Conservation (phyloP, 2,888 invertebrate species). For the Drosophila heteroneura region DNA sequence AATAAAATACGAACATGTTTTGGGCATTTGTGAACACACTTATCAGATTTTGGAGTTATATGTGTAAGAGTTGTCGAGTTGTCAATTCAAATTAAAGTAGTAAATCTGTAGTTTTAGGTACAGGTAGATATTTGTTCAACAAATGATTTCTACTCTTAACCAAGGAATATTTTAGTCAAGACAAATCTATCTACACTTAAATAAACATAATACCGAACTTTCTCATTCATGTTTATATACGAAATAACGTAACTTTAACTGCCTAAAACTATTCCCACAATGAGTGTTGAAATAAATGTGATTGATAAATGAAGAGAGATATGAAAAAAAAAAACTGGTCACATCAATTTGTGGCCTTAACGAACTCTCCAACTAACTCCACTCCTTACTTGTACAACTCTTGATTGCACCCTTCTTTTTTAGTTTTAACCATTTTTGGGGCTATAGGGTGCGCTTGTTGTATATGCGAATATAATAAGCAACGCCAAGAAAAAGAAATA, state of each 20-base stretch:
- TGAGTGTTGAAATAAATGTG: background rate
- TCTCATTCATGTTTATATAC: background rate
- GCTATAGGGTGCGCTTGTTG: conserved; percentile 25
- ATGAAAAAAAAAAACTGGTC: background rate
- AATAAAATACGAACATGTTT: background rate
- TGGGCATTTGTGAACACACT: background rate
- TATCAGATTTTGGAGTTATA: background rate
- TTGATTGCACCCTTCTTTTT: conserved; percentile 41
- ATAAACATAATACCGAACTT: too few relatives aligned
- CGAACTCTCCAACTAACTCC: conserved; percentile 2
- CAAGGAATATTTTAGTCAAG: background rate
- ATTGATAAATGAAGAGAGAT: background rate
- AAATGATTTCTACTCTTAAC: background rate
- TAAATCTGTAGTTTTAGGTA: background rate
- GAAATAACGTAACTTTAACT: background rate
- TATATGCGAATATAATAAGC: conserved; percentile 35
- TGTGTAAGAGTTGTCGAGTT: background rate
- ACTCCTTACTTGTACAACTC: conserved; percentile 10
- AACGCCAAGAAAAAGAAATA: conserved; percentile 47
- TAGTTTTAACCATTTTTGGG: conserved; percentile 27
- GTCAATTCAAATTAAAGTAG: background rate
- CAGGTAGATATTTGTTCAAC: background rate
- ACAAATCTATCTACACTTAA: background rate
- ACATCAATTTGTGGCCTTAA: conserved; percentile 12
- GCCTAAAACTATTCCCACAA: background rate